phyloP scores from a whole-genome alignment of 2,797 vertebrate species.

The Alauda arvensis region DNA sequence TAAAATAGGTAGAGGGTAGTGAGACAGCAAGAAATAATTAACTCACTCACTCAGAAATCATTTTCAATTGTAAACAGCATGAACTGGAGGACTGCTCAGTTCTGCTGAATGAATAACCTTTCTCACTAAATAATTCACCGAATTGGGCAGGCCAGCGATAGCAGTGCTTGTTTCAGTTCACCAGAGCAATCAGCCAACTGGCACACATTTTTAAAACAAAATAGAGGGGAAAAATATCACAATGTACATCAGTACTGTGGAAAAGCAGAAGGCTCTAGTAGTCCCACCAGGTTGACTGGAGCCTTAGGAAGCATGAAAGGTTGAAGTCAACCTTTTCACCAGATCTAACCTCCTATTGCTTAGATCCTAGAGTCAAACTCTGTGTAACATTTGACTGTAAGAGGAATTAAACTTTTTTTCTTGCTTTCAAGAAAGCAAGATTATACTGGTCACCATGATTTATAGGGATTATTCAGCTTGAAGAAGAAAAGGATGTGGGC shows the following conservation, averaged over 20 bases:
- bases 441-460: background rate
- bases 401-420: background rate
- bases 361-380: background rate
- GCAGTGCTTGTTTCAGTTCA: background rate
- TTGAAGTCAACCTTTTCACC: background rate
- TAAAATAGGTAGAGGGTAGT: conserved; percentile 15
- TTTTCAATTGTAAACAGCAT: conserved; percentile 63
- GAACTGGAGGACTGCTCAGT: conserved; percentile 15
- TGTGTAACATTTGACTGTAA: background rate
- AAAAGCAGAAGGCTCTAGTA: background rate
- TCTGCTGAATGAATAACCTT: conserved; percentile 54
- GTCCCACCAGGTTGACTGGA: background rate
- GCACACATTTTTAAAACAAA: conserved; percentile 9
- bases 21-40: conserved; percentile 57
- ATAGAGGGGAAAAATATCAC: background rate
- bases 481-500: background rate
- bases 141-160: background rate
- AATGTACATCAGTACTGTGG: background rate
- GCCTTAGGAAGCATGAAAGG: background rate
- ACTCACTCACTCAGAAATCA: conserved; percentile 36
- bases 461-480: background rate
- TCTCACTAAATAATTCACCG: conserved; percentile 43
- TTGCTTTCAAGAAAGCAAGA: background rate
- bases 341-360: background rate
- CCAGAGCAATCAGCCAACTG: background rate